Evolutionary conservation across 2,797 vertebrate species (phyloP), one percentile per base, ranked within the genome.

Genomic region (Sebastolobus altivelis): DNA sequence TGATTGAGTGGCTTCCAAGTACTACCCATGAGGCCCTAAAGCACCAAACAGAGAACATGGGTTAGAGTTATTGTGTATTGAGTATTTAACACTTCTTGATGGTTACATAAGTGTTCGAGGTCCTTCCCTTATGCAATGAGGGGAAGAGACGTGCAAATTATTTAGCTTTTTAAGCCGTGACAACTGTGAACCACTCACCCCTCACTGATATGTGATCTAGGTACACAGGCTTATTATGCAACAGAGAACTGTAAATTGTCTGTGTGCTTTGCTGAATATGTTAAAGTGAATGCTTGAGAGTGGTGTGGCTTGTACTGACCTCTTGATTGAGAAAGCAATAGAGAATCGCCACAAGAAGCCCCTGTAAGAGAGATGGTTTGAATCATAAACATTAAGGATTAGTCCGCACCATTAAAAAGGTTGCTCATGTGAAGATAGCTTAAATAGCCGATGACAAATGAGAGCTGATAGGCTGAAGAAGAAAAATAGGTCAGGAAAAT

Each of bases 321-420:
- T 96, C 96, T 90, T 96, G 93, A 88, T 96, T 96, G 74, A 96
- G 95, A 75, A 96, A 96, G 87, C 96, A 96, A 77, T 96, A 96
- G 76, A 96, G 95, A 55, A 96, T 61, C 4, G 96, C 95, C 2
- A 96, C 95, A 25, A 96, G 92, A 38, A 96, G 91, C 1, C 96
- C 96, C 96, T 96, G 85, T n/a, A 86, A 87, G 68, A 90, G 11
- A 93, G 70, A 88, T 5, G 4, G 25, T 37, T 38, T 65, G 6
- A 40, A 27, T 73, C 49, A 80, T 75, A 52, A 75, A 75, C 14
- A 82, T 65, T 61, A 38, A 31, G 13, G 25, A 62, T 2, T 5
- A 37, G 54, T 31, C 27, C 2, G 8, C n/a, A n/a, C 25, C 29
- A 37, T 31, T 56, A 18, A 80, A 73, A 72, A 29, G 38, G 33